Base-by-base conservation (phyloP, 1,140 invertebrate genomes). In the Bombus confusus region DNA sequence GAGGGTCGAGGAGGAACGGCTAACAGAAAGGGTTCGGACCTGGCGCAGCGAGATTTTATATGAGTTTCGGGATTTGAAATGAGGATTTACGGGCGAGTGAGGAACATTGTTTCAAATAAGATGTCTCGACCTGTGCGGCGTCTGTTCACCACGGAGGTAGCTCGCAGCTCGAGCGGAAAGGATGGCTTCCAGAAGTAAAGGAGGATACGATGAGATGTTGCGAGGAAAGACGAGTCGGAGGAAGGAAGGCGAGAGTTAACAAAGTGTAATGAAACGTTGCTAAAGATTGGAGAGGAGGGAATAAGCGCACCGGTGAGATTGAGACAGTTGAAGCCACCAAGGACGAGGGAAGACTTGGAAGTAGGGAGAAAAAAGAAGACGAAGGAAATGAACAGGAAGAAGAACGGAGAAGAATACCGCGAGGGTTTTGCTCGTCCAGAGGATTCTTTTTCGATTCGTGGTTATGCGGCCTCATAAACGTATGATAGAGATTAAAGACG, bases 51-150 rank as follows among this genome's bases (percentile, higher is more conserved):
- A 89, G 88, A 94, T 94, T 95, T 95, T 95, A 95, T 95, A 95
- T 89, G 94, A 94, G 94, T 94, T 93, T 93, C 90, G 94, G 92
- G 94, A 95, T 95, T 95, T 91, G 94, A 91, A 95, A 95, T 95
- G 94, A 95, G 94, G 90, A 95, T 95, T 95, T 95, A 95, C 94
- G 94, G 93, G 91, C 93, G 91, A 94, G 91, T 84, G 92, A 91
- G 92, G 92, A 94, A 95, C 94, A 95, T 95, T 95, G 94, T 95
- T 95, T 95, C 94, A 92, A 95, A 94, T 95, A 94, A 95, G 94
- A 95, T 93, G 91, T 95, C 93, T 90, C 84, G 86, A 86, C 37
- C 85, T 92, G 91, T 86, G 89, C 81, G 37, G n/a, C 34, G 47
- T 52, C 47, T 8, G 22, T 52, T 2, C 47, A 0, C 47, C 47